A percentile compares a stretch with the other conserved stretches of the same genome.
phyloP scores from a whole-genome alignment of 1,140 invertebrate genomes.

The Lasioglossum baleicum region DNA sequence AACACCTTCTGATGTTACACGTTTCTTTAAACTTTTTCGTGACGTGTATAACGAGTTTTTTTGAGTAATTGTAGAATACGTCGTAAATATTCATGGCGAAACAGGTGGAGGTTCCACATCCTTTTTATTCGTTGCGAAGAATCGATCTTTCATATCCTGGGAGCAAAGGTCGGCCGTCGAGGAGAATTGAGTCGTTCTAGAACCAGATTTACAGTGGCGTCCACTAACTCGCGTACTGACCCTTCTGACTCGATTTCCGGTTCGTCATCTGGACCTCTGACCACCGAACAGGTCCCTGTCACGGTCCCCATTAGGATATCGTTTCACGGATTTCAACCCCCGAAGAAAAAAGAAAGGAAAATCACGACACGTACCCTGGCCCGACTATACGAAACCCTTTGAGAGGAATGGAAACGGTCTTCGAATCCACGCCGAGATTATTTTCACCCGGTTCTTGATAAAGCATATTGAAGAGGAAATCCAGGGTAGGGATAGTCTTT shows the following conservation, averaged over 20 bases:
- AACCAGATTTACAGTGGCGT: constrained; percentile 54
- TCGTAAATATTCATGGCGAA: constrained; percentile 25
- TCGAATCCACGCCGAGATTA: constrained; percentile 27
- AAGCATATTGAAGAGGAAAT: constrained; percentile 1
- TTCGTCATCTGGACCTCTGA: constrained; percentile 72
- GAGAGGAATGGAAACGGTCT: constrained; percentile 3
- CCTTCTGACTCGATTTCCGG: constrained; percentile 67
- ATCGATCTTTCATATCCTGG: constrained; percentile 50
- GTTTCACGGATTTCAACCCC: constrained; percentile 51
- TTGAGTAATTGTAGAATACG: no score
- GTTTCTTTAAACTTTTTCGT: not conserved
- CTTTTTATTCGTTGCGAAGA: constrained; percentile 44
- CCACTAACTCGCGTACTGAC: constrained; percentile 66
- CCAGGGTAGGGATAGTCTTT: not conserved
- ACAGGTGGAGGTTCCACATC: constrained; percentile 57
- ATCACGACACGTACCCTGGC: constrained; percentile 13
- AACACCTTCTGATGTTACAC: no score
- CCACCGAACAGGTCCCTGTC: constrained; percentile 67
- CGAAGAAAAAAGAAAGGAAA: constrained; percentile 35
- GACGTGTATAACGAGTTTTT: not conserved
- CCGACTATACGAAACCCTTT: constrained; percentile 11
- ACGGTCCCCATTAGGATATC: constrained; percentile 59
- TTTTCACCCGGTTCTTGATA: constrained; percentile 32
- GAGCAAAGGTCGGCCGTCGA: constrained; percentile 57
- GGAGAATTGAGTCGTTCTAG: constrained; percentile 54